A percentile compares a stretch with the other conserved stretches of the same genome.
These are phyloP conservation scores for Eudasyphora cyanicolor DNA, from an alignment of 2,888 invertebrate species.

Conservation along the genomic window DNA sequence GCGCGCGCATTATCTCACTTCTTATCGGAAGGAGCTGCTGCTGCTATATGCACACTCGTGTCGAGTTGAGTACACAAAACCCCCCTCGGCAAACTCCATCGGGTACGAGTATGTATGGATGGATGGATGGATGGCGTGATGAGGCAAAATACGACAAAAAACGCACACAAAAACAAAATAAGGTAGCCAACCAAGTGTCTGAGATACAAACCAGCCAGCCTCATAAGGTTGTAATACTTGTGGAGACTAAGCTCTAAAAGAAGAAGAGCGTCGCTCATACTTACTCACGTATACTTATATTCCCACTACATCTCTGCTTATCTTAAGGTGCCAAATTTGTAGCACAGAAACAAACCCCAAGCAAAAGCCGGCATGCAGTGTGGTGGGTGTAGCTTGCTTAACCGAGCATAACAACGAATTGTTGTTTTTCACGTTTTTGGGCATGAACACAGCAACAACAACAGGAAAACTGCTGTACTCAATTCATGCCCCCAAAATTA, in stretches of 20 bases:
- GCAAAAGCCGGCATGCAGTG: constrained; percentile 50
- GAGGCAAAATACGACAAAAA: no score
- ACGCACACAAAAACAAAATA: constrained; percentile 31
- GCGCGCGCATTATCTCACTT: constrained; percentile 80
- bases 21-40: constrained; percentile 71
- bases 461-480: neutral
- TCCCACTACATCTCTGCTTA: neutral
- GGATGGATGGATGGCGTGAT: no score
- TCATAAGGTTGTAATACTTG: neutral
- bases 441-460: constrained; percentile 21
- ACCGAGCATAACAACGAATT: constrained; percentile 55
- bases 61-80: no score
- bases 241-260: neutral
- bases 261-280: neutral
- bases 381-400: constrained; percentile 62
- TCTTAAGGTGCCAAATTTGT: constrained; percentile 51
- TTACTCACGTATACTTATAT: neutral
- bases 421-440: constrained; percentile 27
- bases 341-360: neutral
- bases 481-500: neutral
- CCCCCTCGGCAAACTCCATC: constrained; percentile 64
- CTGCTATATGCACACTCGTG: neutral
- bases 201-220: neutral
- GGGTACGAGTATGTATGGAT: no score
- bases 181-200: constrained; percentile 59